Conservation (phyloP, 1,140 invertebrate species). For the Drosophila fuyamai region DNA sequence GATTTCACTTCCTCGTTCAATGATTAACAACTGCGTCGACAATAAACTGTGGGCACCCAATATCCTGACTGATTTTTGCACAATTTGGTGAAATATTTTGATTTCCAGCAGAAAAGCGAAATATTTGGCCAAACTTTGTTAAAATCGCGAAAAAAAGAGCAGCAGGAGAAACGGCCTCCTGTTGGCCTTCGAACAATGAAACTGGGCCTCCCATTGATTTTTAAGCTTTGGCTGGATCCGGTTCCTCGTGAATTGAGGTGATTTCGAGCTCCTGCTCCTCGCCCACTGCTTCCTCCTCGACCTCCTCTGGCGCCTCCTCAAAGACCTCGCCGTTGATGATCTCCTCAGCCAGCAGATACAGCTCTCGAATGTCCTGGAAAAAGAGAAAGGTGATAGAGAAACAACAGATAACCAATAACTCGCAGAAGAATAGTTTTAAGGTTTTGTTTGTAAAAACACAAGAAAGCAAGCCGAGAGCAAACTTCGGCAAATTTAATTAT, state of each 20-base stretch:
- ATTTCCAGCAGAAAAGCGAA: conserved; percentile 12
- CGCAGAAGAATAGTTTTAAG: too few relatives aligned
- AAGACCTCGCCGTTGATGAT: conserved; percentile 74
- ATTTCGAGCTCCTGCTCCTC: conserved; percentile 39
- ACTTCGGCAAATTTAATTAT: too few relatives aligned
- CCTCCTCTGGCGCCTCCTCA: conserved; percentile 48
- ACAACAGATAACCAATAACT: too few relatives aligned
- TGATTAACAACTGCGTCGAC: conserved; percentile 3
- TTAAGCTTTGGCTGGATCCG: neutral
- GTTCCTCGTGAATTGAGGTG: conserved; percentile 1
- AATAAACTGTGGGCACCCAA: conserved; percentile 4
- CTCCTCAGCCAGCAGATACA: conserved; percentile 79
- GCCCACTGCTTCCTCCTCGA: conserved; percentile 24
- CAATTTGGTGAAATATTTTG: conserved; percentile 47
- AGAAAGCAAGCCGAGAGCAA: too few relatives aligned
- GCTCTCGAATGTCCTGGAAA: conserved; percentile 68
- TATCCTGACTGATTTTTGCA: conserved; percentile 13
- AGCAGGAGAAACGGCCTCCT: neutral
- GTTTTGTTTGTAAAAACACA: too few relatives aligned
- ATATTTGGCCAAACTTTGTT: conserved; percentile 39
- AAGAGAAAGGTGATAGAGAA: neutral
- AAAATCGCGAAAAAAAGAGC: conserved; percentile 1
- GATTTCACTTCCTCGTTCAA: neutral
- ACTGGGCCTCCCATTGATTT: too few relatives aligned
- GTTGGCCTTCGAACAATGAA: conserved; percentile 4